These are phyloP conservation scores for Sitta carolinensis DNA, from an alignment of 2,797 vertebrate species.

Conservation along the genomic window DNA sequence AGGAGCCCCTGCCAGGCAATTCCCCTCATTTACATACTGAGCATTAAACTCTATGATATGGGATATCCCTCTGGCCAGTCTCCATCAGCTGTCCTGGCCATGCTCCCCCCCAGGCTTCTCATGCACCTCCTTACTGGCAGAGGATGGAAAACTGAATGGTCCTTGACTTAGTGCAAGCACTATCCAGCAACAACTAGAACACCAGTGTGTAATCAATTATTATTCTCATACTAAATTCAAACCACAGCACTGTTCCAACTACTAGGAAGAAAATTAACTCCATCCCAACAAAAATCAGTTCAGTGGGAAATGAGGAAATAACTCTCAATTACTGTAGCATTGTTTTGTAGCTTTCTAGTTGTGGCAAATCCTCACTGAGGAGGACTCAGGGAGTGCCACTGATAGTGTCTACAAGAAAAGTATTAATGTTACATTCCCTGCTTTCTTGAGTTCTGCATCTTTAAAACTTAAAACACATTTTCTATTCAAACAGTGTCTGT, in stretches of 20 bases:
- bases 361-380: neutral
- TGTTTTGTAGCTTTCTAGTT: neutral
- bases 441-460: neutral
- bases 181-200: neutral
- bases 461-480: neutral
- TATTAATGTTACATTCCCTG: neutral
- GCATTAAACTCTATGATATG: neutral
- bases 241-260: neutral
- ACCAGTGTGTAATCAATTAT: neutral
- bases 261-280: neutral
- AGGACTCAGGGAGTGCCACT: neutral
- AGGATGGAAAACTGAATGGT: neutral
- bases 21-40: neutral
- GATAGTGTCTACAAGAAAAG: neutral
- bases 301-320: neutral
- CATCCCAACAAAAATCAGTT: neutral
- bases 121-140: neutral
- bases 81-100: neutral
- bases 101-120: neutral
- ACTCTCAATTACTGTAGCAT: neutral
- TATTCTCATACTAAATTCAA: neutral
- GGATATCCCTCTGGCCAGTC: neutral
- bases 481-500: neutral
- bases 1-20: neutral
- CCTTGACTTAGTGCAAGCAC: neutral